These are phyloP conservation scores for Spondyliosoma cantharus DNA, from an alignment of 2,797 vertebrate species.

Conservation along the genomic window DNA sequence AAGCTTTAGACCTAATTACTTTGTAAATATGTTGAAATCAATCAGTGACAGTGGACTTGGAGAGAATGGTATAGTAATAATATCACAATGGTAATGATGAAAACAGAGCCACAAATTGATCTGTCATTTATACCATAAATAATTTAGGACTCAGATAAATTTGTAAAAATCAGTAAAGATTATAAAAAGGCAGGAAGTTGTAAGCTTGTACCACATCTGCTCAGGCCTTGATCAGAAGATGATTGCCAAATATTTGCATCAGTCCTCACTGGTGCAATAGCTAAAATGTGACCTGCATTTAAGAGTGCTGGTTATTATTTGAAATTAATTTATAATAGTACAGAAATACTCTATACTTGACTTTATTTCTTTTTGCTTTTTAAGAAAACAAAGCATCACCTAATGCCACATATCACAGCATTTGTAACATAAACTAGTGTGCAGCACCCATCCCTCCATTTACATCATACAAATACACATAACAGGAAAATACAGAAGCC, in stretches of 20 bases:
- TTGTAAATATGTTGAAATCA: constrained; percentile 70
- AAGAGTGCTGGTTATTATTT: too few relatives aligned
- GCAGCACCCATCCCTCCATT: too few relatives aligned
- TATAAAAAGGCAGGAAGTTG: neutral
- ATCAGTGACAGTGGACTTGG: constrained; percentile 36
- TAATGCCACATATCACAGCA: neutral
- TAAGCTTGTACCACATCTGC: neutral
- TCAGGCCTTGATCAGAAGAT: neutral
- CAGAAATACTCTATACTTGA: too few relatives aligned
- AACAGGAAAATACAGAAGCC: neutral
- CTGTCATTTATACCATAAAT: neutral
- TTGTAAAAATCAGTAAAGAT: too few relatives aligned
- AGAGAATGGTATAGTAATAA: neutral
- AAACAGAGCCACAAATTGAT: neutral
- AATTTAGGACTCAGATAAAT: neutral
- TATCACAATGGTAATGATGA: neutral
- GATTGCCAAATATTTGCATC: neutral
- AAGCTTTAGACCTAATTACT: constrained; percentile 71
- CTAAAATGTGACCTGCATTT: too few relatives aligned
- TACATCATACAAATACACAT: neutral
- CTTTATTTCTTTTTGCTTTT: neutral
- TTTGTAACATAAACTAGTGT: neutral
- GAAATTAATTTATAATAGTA: too few relatives aligned
- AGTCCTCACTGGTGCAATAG: too few relatives aligned
- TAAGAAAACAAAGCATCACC: neutral